phyloP scores from a whole-genome alignment of 2,797 vertebrate species.

The Sebastiscus tertius region DNA sequence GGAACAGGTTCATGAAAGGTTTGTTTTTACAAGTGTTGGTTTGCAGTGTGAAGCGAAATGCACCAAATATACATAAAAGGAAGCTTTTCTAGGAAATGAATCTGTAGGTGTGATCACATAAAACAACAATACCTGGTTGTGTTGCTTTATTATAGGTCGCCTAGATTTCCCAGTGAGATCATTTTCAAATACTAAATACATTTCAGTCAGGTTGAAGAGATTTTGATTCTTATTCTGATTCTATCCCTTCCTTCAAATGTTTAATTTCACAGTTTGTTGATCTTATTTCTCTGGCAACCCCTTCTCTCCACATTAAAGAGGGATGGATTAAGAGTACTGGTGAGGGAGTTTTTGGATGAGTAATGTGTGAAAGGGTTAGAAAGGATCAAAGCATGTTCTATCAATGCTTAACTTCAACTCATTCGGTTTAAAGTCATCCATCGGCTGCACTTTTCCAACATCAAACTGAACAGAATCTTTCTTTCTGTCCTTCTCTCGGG shows the following conservation, averaged over 20 bases:
- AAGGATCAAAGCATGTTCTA: neutral
- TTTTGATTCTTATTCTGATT: neutral
- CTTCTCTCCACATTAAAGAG: neutral
- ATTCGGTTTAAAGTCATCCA: neutral
- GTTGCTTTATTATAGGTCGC: neutral
- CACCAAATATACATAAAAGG: neutral
- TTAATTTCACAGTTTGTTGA: too few species aligned
- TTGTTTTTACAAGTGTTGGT: constrained; percentile 2
- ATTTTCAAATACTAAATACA: neutral
- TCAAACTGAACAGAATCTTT: neutral
- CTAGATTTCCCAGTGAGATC: neutral
- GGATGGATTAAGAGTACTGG: neutral
- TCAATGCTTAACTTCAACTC: neutral
- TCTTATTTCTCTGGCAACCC: too few species aligned
- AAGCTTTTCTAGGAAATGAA: neutral
- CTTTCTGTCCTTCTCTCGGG: too few species aligned
- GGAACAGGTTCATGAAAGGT: neutral
- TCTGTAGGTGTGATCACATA: neutral
- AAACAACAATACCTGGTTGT: neutral
- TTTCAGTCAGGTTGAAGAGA: neutral
- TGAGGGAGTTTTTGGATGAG: neutral
- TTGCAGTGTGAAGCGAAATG: neutral
- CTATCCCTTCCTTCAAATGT: neutral
- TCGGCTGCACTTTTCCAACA: neutral
- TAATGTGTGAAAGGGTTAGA: too few species aligned